Conservation (phyloP, 1,140 invertebrate genomes). For the Copidosoma floridanum region DNA sequence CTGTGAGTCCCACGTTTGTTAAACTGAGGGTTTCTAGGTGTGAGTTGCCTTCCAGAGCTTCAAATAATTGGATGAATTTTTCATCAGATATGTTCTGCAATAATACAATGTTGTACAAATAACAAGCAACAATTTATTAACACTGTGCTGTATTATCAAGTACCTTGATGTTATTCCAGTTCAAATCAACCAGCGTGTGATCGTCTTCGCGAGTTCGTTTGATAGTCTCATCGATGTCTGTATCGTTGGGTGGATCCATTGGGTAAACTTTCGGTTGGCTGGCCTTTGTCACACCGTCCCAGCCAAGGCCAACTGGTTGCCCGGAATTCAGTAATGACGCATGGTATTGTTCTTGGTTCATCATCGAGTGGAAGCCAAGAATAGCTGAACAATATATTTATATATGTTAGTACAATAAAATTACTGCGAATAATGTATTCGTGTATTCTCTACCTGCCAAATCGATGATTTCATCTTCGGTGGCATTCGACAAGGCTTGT, state of each 20-base stretch:
- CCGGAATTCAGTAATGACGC: conserved; percentile 91
- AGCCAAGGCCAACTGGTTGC: conserved; percentile 80
- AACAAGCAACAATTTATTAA: too few relatives aligned
- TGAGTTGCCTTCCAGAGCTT: conserved; percentile 85
- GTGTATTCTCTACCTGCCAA: conserved; percentile 96
- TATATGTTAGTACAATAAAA: too few relatives aligned
- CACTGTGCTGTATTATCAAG: too few relatives aligned
- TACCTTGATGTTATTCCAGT: conserved; percentile 98
- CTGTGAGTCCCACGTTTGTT: conserved; percentile 90
- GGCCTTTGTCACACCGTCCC: conserved; percentile 93
- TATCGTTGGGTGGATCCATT: conserved; percentile 89
- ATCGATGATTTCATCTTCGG: conserved; percentile 98
- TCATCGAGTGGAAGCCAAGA: conserved; percentile 98
- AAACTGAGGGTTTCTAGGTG: conserved; percentile 88
- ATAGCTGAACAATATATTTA: conserved; percentile 71
- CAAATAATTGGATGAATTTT: conserved; percentile 87
- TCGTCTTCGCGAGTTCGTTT: conserved; percentile 87
- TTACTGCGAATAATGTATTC: too few relatives aligned
- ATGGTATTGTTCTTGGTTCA: conserved; percentile 99
- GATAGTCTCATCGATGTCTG: conserved; percentile 89
- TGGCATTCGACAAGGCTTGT: conserved; percentile 82
- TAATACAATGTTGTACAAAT: not conserved
- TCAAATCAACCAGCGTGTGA: conserved; percentile 80
- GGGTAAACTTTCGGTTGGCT: conserved; percentile 88
- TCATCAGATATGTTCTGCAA: conserved; percentile 95